A percentile compares a stretch with the other conserved stretches of the same genome.
phyloP scores from a whole-genome alignment of 2,797 vertebrate species.

The Crotalus adamanteus region DNA sequence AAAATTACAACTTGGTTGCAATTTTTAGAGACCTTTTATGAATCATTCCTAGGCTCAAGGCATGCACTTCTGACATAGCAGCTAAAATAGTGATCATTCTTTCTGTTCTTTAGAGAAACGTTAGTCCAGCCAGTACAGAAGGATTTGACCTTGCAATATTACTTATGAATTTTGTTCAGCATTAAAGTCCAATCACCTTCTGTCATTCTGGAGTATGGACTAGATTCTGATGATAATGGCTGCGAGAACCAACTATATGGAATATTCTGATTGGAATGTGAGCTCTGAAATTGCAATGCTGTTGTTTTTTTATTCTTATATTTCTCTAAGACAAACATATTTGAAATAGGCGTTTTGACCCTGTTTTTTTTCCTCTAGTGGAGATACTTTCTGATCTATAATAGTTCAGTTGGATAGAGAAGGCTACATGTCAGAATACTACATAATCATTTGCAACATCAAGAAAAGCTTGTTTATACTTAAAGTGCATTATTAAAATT shows the following conservation, averaged over 20 bases:
- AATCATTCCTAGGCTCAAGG: neutral
- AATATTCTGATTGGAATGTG: neutral
- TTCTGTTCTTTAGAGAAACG: neutral
- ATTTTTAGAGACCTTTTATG: neutral
- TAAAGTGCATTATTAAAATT: neutral
- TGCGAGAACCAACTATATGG: neutral
- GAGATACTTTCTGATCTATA: neutral
- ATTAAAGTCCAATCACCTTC: neutral
- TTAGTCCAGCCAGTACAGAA: neutral
- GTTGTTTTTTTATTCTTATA: neutral
- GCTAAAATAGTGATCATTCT: neutral
- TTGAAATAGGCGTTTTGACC: neutral
- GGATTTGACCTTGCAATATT: neutral
- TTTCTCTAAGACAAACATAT: neutral
- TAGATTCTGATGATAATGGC: neutral
- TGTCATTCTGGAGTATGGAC: neutral
- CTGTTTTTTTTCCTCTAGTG: neutral
- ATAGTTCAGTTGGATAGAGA: neutral
- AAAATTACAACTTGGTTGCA: neutral
- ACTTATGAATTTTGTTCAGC: neutral
- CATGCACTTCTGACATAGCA: neutral
- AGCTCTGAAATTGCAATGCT: neutral
- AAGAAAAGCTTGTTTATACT: neutral
- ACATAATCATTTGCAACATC: neutral
- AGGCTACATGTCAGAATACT: neutral